phyloP scores from a whole-genome alignment of 2,113 vertebrate species.

The Pteruthius melanotis region DNA sequence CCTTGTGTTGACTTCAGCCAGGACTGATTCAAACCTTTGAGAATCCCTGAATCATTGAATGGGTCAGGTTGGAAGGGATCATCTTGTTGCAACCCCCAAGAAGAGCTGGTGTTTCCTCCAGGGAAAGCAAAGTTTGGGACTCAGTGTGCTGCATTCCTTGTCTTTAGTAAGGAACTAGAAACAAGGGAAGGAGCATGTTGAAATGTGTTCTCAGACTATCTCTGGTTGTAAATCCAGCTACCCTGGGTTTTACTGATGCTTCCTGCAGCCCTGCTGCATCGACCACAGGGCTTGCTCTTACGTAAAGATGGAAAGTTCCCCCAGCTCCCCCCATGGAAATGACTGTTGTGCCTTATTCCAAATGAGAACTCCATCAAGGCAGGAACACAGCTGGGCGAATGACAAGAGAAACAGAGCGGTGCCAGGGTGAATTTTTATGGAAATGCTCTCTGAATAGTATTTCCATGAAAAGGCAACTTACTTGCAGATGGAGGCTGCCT shows the following conservation, averaged over 20 bases:
- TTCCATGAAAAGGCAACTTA: conserved; percentile 63
- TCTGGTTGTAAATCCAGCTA: neutral
- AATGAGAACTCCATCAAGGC: conserved; percentile 56
- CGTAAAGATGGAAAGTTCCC: conserved; percentile 49
- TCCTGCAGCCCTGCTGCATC: neutral
- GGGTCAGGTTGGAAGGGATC: neutral
- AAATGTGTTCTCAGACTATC: neutral
- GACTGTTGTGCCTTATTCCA: conserved; percentile 21
- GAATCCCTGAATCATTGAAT: neutral
- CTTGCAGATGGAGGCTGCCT: neutral
- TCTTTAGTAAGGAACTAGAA: neutral
- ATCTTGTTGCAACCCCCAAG: neutral
- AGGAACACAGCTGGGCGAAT: conserved; percentile 63
- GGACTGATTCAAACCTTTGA: neutral
- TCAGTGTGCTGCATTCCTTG: accelerated
- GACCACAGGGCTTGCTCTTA: conserved; percentile 3
- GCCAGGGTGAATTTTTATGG: conserved; percentile 63
- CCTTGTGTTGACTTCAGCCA: neutral
- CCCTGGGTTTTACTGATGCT: neutral
- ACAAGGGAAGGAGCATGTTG: neutral
- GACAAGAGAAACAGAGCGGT: conserved; percentile 64
- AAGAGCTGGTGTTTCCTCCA: neutral
- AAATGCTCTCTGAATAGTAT: conserved; percentile 56
- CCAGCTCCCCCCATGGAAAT: neutral
- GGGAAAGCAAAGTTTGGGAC: neutral